Evolutionary conservation across 2,888 invertebrate species (phyloP), one percentile per base, ranked within the genome.

Genomic region (Aporophyla lueneburgensis): DNA sequence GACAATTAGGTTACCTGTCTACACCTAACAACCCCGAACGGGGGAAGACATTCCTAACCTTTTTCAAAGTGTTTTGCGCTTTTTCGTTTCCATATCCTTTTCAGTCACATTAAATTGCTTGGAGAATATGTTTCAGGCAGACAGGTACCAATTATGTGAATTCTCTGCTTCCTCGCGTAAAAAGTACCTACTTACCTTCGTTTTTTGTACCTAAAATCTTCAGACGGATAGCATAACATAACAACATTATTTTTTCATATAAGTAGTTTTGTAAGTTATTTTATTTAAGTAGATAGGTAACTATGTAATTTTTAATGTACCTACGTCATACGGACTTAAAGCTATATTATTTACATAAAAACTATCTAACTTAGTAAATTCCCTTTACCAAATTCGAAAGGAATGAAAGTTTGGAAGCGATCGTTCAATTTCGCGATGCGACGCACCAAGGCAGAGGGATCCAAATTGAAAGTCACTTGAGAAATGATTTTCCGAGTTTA

Each of bases 381-480:
- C 71, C 66, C n/a, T 81, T 76, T 74, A 76, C 63, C 62, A 81
- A 81, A 86, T 85, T 83, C 71, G 40, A 71, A 85, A 77, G 71
- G 74, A 80, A 80, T 74, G 69, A 77, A 86, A 87, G 81, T 87
- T 87, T 86, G 74, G 81, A 83, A 81, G 77, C 82, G 72, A 83
- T 83, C 82, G 80, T 83, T 83, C 83, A 83, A 72, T 79, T 75
- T 75, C 68, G 83, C 78, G 83, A 86, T 85, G 83, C 78, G 74
- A 84, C 84, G 86, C 85, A 83, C 84, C 78, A 81, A 83, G 85
- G 83, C 81, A 79, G 80, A 82, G 87, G 89, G 86, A 87, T 80
- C 85, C 86, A 88, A 92, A 92, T 90, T 90, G 91, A 91, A 92
- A 91, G 90, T 91, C 91, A 92, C 90, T 91, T 91, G 91, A 92